Evolutionary conservation across 2,113 vertebrate species (phyloP).

Genomic region (Perccottus glenii): DNA sequence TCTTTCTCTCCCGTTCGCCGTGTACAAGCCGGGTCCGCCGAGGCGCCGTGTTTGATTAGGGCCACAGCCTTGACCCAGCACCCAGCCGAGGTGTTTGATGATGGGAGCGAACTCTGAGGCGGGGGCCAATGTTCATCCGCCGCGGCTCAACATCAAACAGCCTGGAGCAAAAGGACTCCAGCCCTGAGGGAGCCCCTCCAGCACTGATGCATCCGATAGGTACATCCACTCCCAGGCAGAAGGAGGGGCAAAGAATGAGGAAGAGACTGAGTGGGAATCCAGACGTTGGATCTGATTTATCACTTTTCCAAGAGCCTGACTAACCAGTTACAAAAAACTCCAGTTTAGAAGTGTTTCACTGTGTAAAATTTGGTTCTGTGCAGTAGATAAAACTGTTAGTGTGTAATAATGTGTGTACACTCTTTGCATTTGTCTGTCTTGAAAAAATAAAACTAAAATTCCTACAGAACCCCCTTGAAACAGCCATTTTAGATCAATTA

Average conservation of each 20-base stretch:
- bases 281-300: neutral
- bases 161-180: conserved; percentile 65
- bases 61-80: conserved; percentile 70
- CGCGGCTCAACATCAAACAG: conserved; percentile 74
- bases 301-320: neutral
- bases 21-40: conserved; percentile 33
- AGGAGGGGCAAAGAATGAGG: neutral
- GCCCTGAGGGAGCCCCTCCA: conserved; percentile 67
- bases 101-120: conserved; percentile 57
- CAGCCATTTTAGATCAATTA: too few relatives aligned
- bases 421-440: too few relatives aligned
- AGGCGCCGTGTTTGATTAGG: conserved; percentile 68
- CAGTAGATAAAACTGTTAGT: too few relatives aligned
- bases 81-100: conserved; percentile 72
- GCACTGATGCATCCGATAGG: conserved; percentile 60
- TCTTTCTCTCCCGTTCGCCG: conserved; percentile 56
- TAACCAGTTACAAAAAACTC: too few relatives aligned
- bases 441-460: too few relatives aligned
- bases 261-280: neutral
- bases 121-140: conserved; percentile 66
- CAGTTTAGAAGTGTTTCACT: too few relatives aligned
- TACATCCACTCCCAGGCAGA: conserved; percentile 55
- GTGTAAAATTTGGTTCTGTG: too few relatives aligned
- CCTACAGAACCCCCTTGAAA: too few relatives aligned
- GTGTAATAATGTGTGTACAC: too few relatives aligned